Evolutionary conservation across 2,113 vertebrate genomes (phyloP).

Genomic region (Mystacornis crossleyi): DNA sequence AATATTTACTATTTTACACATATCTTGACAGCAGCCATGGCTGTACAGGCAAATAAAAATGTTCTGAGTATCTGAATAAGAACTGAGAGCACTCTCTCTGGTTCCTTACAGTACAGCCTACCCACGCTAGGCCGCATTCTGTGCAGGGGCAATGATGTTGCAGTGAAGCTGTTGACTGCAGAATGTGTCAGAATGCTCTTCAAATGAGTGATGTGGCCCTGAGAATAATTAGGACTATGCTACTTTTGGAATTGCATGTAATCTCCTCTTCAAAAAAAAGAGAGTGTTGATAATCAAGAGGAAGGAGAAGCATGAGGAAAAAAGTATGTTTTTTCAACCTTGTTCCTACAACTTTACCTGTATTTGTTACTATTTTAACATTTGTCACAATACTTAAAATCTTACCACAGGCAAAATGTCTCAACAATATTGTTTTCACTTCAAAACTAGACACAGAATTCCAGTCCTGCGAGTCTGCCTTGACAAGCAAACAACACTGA

Average conservation of each 20-base stretch:
- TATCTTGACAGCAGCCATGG: not conserved
- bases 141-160: not conserved
- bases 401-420: constrained; percentile 30
- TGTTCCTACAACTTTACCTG: not conserved
- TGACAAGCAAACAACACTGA: not conserved
- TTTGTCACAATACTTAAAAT: constrained; percentile 24
- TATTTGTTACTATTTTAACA: not conserved
- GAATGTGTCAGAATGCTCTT: not conserved
- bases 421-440: not conserved
- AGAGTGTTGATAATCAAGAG: not conserved
- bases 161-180: not conserved
- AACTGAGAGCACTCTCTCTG: not conserved
- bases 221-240: not conserved
- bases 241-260: not conserved
- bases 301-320: not conserved
- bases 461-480: not conserved
- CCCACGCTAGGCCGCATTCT: not conserved
- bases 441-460: not conserved
- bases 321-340: not conserved
- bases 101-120: not conserved
- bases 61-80: not conserved
- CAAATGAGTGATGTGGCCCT: not conserved
- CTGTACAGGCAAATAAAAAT: not conserved
- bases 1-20: not conserved
- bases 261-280: not conserved